Conservation (phyloP, 2,888 invertebrate genomes). For the Drosophila austrosaltans region DNA sequence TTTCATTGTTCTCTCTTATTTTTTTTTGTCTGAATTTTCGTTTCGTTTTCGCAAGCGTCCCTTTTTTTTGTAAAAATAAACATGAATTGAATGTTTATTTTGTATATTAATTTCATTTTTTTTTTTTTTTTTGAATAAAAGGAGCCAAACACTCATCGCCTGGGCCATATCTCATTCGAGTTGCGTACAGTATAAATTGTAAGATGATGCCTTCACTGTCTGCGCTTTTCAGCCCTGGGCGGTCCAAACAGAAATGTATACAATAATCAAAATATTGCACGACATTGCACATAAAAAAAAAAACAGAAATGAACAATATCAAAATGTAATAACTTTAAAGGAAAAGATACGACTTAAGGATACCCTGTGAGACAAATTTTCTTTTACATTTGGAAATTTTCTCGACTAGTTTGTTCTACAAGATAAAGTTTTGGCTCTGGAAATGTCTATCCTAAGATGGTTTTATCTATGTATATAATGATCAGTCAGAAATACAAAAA, state of each 20-base stretch:
- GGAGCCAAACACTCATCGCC: constrained; percentile 24
- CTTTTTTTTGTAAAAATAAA: constrained; percentile 41
- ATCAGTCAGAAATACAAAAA: no score
- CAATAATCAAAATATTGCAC: constrained; percentile 74
- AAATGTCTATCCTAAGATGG: no score
- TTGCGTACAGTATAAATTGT: constrained; percentile 60
- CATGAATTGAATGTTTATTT: constrained; percentile 50
- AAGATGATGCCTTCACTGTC: constrained; percentile 57
- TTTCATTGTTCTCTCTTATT: not conserved
- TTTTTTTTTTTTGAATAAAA: constrained; percentile 8
- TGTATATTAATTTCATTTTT: constrained; percentile 62
- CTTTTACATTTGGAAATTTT: no score
- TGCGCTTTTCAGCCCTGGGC: constrained; percentile 36
- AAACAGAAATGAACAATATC: constrained; percentile 14
- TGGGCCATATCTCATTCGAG: constrained; percentile 16
- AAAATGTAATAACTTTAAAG: not conserved
- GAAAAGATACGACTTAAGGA: not conserved
- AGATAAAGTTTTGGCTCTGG: no score
- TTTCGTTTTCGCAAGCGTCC: not conserved
- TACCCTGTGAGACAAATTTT: not conserved
- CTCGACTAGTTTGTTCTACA: not conserved
- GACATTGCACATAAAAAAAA: constrained; percentile 71
- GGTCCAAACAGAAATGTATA: constrained; percentile 42
- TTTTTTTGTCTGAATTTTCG: not conserved
- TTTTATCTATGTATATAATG: no score